Conservation (phyloP, 2,888 invertebrate genomes). For the Pachydiplax longipennis region DNA sequence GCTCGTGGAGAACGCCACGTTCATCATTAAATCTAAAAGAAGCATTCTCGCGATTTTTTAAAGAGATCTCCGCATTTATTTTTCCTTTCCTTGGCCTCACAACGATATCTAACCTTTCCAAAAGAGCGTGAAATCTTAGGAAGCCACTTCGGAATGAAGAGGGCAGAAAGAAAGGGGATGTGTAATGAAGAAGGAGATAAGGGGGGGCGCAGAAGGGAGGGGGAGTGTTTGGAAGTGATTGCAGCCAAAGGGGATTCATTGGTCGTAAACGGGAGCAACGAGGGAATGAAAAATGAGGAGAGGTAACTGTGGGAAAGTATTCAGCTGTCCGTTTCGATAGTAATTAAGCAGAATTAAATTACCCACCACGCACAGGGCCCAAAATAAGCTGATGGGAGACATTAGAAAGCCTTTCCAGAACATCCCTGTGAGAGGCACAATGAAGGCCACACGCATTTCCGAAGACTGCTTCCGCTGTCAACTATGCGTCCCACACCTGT, state of each 20-base stretch:
- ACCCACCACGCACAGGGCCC: conserved; percentile 18
- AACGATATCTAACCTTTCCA: background rate
- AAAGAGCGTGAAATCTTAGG: no score
- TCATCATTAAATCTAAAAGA: no score
- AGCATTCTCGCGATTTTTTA: no score
- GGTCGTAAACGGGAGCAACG: conserved; percentile 14
- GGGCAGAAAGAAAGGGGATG: background rate
- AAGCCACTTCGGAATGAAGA: no score
- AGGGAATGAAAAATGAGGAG: conserved; percentile 37
- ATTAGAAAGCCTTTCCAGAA: background rate
- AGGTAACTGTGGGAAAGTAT: conserved; percentile 34
- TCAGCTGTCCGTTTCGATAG: conserved; percentile 35
- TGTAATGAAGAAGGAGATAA: background rate
- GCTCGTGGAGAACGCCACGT: no score
- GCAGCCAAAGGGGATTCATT: background rate
- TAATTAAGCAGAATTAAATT: conserved; percentile 32
- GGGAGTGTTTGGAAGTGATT: background rate
- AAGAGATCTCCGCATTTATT: background rate
- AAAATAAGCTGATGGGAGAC: conserved; percentile 11
- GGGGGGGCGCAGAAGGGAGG: background rate
- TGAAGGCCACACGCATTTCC: background rate
- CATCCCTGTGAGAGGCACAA: background rate
- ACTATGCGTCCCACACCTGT: background rate
- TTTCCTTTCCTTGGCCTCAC: background rate
- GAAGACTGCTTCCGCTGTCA: background rate